A percentile compares a stretch with the other conserved stretches of the same genome.
Evolutionary conservation across 2,113 vertebrate genomes (phyloP).

Genomic region (Alligator mississippiensis): DNA sequence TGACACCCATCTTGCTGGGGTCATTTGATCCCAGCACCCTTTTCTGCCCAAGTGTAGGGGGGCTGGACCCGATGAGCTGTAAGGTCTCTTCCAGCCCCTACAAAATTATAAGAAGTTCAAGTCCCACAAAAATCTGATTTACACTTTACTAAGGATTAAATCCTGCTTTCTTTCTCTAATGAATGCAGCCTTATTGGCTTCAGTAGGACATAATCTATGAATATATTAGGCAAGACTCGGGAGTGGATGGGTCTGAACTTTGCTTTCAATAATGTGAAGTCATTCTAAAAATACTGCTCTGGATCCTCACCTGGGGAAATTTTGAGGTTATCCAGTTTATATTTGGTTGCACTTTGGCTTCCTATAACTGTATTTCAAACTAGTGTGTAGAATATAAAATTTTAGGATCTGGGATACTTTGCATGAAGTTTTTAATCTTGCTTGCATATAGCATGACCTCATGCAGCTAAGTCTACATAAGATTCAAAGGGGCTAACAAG

Average conservation of each 20-base stretch:
- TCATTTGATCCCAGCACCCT: no score
- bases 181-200: not conserved
- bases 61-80: no score
- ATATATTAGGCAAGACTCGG: not conserved
- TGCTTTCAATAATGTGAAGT: not conserved
- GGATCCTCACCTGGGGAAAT: not conserved
- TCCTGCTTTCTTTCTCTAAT: not conserved
- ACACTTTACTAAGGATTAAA: not conserved
- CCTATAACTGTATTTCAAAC: not conserved
- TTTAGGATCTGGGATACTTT: rapidly evolving
- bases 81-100: no score
- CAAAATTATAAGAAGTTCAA: not conserved
- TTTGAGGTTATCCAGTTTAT: not conserved
- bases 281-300: not conserved
- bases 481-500: slow-evolving; percentile 23
- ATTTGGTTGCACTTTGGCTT: rapidly evolving
- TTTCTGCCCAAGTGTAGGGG: no score
- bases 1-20: no score
- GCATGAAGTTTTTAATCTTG: not conserved
- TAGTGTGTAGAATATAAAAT: not conserved
- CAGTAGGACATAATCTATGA: not conserved
- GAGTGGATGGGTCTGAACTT: not conserved
- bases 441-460: not conserved
- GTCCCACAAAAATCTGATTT: not conserved
- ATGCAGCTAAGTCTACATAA: not conserved